These are phyloP conservation scores for Atopsyche davidsoni DNA, from an alignment of 1,140 invertebrate species.

Conservation along the genomic window DNA sequence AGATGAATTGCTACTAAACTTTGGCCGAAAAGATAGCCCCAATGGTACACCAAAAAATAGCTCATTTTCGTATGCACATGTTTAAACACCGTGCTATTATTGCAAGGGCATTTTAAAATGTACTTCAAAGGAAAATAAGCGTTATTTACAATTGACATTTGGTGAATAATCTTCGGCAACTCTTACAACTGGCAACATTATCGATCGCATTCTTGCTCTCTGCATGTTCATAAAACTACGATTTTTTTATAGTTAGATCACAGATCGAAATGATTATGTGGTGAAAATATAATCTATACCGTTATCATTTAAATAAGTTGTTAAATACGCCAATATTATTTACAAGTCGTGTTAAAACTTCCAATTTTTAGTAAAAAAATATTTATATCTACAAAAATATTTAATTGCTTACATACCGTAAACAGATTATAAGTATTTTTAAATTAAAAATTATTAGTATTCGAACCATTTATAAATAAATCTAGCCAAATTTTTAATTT, in stretches of 20 bases:
- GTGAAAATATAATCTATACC: no score
- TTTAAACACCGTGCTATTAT: slow-evolving; percentile 2
- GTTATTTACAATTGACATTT: slow-evolving; percentile 34
- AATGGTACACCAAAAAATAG: slow-evolving; percentile 12
- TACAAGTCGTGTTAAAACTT: no score
- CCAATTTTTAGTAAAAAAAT: no score
- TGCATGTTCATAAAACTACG: slow-evolving; percentile 19
- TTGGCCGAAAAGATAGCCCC: slow-evolving; percentile 8
- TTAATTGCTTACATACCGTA: no score
- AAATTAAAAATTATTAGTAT: no score
- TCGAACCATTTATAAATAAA: no score
- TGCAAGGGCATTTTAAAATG: slow-evolving; percentile 25
- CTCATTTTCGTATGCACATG: slow-evolving; percentile 15
- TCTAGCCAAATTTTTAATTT: no score
- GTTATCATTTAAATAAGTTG: no score
- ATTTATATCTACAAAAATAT: no score
- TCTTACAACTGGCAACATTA: slow-evolving; percentile 44
- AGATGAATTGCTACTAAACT: slow-evolving; percentile 29
- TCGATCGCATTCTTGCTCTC: slow-evolving; percentile 33
- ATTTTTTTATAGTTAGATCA: not conserved
- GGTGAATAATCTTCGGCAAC: slow-evolving; percentile 31
- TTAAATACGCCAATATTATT: no score
- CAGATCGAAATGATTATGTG: slow-evolving; percentile 1
- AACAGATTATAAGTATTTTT: no score
- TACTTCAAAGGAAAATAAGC: slow-evolving; percentile 38